A percentile compares a stretch with the other conserved stretches of the same genome.
Evolutionary conservation across 64 coral and sea anemone species (phyloP).

Genomic region (Porites lutea): DNA sequence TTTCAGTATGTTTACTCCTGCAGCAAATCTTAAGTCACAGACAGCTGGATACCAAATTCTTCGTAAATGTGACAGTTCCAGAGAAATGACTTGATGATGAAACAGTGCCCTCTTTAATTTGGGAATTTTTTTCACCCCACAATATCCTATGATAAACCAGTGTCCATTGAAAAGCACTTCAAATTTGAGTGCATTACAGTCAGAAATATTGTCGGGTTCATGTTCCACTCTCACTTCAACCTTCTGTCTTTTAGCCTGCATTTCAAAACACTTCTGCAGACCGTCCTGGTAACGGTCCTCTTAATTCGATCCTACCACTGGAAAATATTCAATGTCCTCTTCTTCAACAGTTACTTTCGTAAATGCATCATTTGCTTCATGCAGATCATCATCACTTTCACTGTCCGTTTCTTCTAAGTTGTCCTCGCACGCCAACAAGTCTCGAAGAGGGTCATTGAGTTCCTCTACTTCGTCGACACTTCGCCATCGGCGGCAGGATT

Average conservation of each 20-base stretch:
- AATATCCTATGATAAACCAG: constrained; percentile 64
- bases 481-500: no score
- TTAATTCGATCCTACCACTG: constrained; percentile 30
- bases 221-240: constrained; percentile 14
- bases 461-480: no score
- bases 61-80: constrained; percentile 22
- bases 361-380: not conserved
- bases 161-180: constrained; percentile 12
- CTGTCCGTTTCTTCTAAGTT: no score
- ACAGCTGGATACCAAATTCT: constrained; percentile 21
- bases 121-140: constrained; percentile 63
- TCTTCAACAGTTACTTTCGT: not conserved
- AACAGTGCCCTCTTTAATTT: constrained; percentile 67
- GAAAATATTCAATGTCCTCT: constrained; percentile 25
- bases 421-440: not conserved
- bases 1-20: constrained; percentile 53
- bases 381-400: not conserved
- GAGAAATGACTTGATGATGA: not conserved
- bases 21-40: constrained; percentile 44
- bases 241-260: not conserved
- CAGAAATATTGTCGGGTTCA: constrained; percentile 54
- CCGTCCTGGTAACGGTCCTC: constrained; percentile 56
- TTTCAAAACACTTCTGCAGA: constrained; percentile 6
- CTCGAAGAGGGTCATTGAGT: not conserved
- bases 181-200: constrained; percentile 73